Conservation (phyloP, 2,113 vertebrate species). For the Lipotes vexillifer region DNA sequence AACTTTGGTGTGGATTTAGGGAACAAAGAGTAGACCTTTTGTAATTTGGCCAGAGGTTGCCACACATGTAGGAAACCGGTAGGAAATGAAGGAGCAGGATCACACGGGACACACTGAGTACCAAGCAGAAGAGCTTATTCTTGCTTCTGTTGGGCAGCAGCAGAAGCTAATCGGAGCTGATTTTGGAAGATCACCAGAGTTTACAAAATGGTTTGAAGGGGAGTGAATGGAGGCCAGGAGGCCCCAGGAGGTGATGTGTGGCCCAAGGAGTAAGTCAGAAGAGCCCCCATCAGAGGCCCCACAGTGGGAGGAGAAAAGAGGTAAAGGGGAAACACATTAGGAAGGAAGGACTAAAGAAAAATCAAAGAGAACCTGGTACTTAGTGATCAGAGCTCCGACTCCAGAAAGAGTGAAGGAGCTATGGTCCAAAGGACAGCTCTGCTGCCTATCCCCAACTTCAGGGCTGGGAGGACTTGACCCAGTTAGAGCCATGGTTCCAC, state of each 20-base stretch:
- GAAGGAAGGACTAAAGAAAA: not conserved
- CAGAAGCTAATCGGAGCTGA: not conserved
- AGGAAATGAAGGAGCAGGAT: not conserved
- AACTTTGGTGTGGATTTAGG: not conserved
- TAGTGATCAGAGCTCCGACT: not conserved
- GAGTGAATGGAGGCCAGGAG: not conserved
- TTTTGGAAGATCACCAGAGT: not conserved
- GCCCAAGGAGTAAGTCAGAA: not conserved
- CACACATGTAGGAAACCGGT: not conserved
- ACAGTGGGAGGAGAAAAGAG: not conserved
- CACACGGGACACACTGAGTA: not conserved
- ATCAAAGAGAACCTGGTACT: not conserved
- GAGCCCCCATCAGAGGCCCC: not conserved
- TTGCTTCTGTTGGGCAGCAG: not conserved
- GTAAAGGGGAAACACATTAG: not conserved
- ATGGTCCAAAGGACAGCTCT: not conserved
- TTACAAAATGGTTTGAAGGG: not conserved
- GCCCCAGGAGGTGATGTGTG: not conserved
- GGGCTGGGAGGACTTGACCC: not conserved
- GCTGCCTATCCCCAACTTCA: not conserved
- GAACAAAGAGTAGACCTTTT: not conserved
- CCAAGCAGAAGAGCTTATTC: not conserved
- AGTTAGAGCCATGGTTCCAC: not conserved
- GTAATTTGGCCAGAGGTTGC: not conserved
- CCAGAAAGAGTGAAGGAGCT: not conserved